A percentile compares a stretch with the other conserved stretches of the same genome.
These are phyloP conservation scores for Keiferia lycopersicella DNA, from an alignment of 2,888 invertebrate genomes.

Conservation along the genomic window DNA sequence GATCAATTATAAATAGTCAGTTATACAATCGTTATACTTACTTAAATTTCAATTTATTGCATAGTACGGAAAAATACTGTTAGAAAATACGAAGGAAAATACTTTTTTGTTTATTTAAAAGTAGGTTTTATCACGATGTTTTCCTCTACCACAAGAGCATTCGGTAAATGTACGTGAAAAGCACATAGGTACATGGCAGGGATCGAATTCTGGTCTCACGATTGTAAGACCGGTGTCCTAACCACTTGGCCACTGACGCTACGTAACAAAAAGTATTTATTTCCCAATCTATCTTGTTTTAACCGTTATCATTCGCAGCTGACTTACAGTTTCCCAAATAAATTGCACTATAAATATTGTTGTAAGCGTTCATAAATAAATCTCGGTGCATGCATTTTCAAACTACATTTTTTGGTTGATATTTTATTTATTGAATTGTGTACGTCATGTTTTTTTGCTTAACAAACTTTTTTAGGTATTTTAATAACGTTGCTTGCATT, in stretches of 20 bases:
- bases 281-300: constrained; percentile 46
- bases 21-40: constrained; percentile 11
- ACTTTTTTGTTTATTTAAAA: too few species aligned
- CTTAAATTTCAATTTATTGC: not conserved
- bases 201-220: too few species aligned
- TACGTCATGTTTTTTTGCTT: not conserved
- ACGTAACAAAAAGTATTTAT: constrained; percentile 32
- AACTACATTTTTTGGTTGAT: constrained; percentile 31
- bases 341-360: constrained; percentile 59
- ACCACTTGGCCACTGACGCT: too few species aligned
- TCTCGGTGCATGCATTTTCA: constrained; percentile 35
- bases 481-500: too few species aligned
- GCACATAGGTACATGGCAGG: too few species aligned
- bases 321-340: constrained; percentile 51
- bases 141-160: too few species aligned
- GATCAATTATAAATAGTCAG: constrained; percentile 1
- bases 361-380: constrained; percentile 41
- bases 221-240: too few species aligned
- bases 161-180: too few species aligned
- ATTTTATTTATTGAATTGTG: constrained; percentile 28
- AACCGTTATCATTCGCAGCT: constrained; percentile 54
- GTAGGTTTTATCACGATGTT: too few species aligned
- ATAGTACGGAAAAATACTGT: not conserved
- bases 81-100: too few species aligned
- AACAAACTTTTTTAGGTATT: too few species aligned